Evolutionary conservation across 2,113 vertebrate species (phyloP).

Genomic region (Felis chaus): DNA sequence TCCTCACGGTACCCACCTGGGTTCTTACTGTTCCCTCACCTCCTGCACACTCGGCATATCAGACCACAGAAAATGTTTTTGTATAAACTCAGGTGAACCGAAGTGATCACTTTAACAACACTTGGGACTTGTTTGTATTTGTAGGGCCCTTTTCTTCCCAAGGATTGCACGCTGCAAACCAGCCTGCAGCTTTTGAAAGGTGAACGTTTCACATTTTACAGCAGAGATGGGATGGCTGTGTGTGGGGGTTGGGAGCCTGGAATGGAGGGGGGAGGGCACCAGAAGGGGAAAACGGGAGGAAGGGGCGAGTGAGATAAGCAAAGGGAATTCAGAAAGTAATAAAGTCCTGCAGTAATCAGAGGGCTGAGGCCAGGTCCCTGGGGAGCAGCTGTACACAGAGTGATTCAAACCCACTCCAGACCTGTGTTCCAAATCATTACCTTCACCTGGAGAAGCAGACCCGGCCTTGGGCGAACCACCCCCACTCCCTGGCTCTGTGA

Average conservation of each 20-base stretch:
- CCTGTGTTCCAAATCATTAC: not conserved
- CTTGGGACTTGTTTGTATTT: not conserved
- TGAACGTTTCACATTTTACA: not conserved
- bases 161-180: not conserved
- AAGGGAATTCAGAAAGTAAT: conserved; percentile 36
- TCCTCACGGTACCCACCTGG: fast-evolving
- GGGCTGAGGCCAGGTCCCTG: conserved; percentile 26
- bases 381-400: not conserved
- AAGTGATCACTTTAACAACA: not conserved
- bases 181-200: not conserved
- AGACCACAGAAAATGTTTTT: not conserved
- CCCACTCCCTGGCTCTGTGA: not conserved
- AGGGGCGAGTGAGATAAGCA: not conserved
- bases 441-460: not conserved
- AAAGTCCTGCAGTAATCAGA: conserved; percentile 15
- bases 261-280: not conserved
- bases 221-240: not conserved
- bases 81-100: not conserved
- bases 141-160: not conserved
- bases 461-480: not conserved
- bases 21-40: fast-evolving
- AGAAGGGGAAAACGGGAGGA: not conserved
- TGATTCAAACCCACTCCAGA: not conserved
- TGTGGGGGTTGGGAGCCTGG: not conserved
- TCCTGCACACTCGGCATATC: not conserved